Conservation (phyloP, 2,113 vertebrate species). For the Chaetodon trifascialis region DNA sequence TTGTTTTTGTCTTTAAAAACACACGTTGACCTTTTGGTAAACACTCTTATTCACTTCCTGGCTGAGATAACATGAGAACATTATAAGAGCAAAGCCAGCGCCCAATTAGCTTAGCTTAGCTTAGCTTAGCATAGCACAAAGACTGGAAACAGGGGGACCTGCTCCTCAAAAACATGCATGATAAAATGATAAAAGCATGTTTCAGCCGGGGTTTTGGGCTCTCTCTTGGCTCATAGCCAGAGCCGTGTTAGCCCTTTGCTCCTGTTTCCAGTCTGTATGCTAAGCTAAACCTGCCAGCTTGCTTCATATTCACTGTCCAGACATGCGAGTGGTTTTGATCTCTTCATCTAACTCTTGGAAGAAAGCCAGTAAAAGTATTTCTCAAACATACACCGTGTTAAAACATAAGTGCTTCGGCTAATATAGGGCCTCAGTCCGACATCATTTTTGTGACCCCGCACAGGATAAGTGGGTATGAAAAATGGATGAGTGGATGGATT, state of each 20-base stretch:
- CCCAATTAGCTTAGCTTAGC: not conserved
- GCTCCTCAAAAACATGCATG: too few species aligned
- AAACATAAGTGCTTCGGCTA: not conserved
- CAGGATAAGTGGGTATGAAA: not conserved
- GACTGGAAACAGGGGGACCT: not conserved
- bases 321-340: not conserved
- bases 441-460: not conserved
- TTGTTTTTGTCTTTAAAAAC: too few species aligned
- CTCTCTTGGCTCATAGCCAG: not conserved
- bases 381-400: not conserved
- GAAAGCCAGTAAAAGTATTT: not conserved
- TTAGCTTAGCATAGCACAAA: constrained; percentile 8
- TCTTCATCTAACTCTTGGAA: not conserved
- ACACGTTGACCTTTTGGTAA: not conserved
- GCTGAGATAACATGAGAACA: not conserved
- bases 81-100: not conserved
- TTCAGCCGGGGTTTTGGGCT: too few species aligned
- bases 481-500: not conserved
- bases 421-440: not conserved
- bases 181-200: too few species aligned
- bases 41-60: not conserved
- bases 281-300: not conserved
- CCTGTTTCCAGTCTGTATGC: not conserved
- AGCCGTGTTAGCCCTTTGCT: too few species aligned
- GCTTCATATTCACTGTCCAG: not conserved